phyloP scores from a whole-genome alignment of 1,140 invertebrate species.

The Drosophila sp. region DNA sequence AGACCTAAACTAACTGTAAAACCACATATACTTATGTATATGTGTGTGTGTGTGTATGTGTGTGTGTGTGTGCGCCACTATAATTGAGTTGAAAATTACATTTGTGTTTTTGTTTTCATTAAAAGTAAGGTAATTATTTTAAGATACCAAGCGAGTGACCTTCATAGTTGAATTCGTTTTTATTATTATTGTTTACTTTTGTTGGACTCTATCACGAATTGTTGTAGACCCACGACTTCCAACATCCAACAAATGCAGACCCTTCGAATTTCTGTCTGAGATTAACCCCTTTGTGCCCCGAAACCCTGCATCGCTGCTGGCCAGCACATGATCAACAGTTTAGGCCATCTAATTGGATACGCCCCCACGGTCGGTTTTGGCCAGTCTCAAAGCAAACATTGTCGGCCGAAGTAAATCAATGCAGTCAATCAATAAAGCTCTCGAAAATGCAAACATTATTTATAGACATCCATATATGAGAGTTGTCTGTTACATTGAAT shows the following conservation, averaged over 20 bases:
- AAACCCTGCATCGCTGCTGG: conserved; percentile 43
- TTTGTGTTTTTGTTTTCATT: conserved; percentile 70
- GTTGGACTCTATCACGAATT: conserved; percentile 10
- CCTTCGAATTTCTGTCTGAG: conserved; percentile 2
- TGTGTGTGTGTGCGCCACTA: conserved; percentile 32
- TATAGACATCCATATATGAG: conserved; percentile 20
- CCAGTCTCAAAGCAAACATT: conserved; percentile 27
- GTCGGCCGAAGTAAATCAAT: conserved; percentile 31
- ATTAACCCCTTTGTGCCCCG: not conserved
- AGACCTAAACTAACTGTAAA: conserved; percentile 41
- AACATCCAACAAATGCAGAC: conserved; percentile 2
- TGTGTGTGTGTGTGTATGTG: conserved; percentile 1
- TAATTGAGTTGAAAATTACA: conserved; percentile 72
- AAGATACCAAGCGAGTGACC: conserved; percentile 67
- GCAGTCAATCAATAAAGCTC: conserved; percentile 16
- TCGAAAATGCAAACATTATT: conserved; percentile 32
- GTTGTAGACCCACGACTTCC: conserved; percentile 1
- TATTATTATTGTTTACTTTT: conserved; percentile 19
- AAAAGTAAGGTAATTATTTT: conserved; percentile 74
- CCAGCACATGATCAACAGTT: conserved; percentile 31
- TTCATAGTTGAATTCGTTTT: conserved; percentile 63
- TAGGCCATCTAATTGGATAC: conserved; percentile 46
- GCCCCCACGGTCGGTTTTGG: conserved; percentile 33
- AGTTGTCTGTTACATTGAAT: conserved; percentile 16
- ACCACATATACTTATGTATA: conserved; percentile 4